Evolutionary conservation across 2,888 invertebrate species (phyloP).

Genomic region (Pollenia angustigena): DNA sequence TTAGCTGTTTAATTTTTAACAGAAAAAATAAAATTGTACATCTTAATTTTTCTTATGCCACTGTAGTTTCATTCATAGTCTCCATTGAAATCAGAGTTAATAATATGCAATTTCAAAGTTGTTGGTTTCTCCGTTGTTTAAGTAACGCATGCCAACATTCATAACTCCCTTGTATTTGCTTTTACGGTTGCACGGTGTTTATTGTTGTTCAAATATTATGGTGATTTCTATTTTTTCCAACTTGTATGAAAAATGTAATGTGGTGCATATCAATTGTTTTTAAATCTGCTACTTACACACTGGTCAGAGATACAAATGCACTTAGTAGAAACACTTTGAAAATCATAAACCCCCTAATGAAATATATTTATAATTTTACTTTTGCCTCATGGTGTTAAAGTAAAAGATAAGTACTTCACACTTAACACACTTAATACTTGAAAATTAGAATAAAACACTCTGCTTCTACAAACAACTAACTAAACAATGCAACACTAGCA

Average conservation of each 20-base stretch:
- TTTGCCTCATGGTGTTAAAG: slow-evolving; percentile 69
- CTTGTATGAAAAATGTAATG: no score
- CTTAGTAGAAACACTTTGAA: no score
- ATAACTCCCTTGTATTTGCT: slow-evolving; percentile 30
- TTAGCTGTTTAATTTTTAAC: background rate
- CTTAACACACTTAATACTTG: slow-evolving; percentile 60
- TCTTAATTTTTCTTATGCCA: background rate
- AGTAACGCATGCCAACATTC: slow-evolving; percentile 45
- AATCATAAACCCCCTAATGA: slow-evolving; percentile 20
- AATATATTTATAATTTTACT: slow-evolving; percentile 40
- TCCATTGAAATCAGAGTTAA: background rate
- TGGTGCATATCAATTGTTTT: no score
- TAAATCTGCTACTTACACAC: no score
- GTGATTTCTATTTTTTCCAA: background rate
- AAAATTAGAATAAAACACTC: slow-evolving; percentile 53
- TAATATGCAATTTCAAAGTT: slow-evolving; percentile 24
- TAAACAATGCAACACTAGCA: slow-evolving; percentile 18
- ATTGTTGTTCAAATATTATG: slow-evolving; percentile 11
- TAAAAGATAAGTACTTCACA: slow-evolving; percentile 72
- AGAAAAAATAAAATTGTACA: background rate
- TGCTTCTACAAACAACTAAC: background rate
- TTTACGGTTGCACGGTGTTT: slow-evolving; percentile 19
- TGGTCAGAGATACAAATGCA: no score
- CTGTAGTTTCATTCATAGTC: background rate
- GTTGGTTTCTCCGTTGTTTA: background rate